These are phyloP conservation scores for Carcharodon carcharias DNA, from an alignment of 2,797 vertebrate genomes.

Conservation along the genomic window DNA sequence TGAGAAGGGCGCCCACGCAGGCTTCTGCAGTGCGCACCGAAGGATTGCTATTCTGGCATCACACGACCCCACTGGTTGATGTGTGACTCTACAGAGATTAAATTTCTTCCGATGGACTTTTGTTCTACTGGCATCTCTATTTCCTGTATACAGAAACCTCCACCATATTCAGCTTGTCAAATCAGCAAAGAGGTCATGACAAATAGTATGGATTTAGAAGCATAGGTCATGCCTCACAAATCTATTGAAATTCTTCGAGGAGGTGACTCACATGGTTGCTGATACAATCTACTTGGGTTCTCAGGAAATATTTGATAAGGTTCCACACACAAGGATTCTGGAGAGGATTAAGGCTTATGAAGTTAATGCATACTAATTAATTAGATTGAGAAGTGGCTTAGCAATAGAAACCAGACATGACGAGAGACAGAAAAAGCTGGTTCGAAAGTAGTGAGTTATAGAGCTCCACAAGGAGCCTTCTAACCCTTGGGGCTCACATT, in stretches of 20 bases:
- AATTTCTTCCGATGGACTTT: not conserved
- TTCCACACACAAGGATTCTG: not conserved
- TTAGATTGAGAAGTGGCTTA: constrained; percentile 25
- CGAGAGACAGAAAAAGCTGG: not conserved
- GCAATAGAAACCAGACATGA: constrained; percentile 11
- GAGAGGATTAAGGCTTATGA: constrained; percentile 31
- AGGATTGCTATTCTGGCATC: not conserved
- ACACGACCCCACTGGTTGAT: not conserved
- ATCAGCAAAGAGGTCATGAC: not conserved
- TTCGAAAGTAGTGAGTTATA: not conserved
- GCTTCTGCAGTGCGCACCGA: not conserved
- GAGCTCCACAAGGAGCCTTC: not conserved
- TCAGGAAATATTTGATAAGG: constrained; percentile 15
- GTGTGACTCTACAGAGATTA: not conserved
- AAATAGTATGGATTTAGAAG: not conserved
- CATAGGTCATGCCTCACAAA: constrained; percentile 26
- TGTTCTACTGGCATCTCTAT: not conserved
- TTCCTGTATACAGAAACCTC: not conserved
- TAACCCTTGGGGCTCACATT: not conserved
- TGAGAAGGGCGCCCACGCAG: too few species aligned
- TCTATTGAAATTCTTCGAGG: constrained; percentile 24
- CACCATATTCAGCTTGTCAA: not conserved
- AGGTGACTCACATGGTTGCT: not conserved
- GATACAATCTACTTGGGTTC: constrained; percentile 12
- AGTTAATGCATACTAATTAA: constrained; percentile 28